Conservation (phyloP, 2,888 invertebrate species). For the Troides oblongomaculatus region DNA sequence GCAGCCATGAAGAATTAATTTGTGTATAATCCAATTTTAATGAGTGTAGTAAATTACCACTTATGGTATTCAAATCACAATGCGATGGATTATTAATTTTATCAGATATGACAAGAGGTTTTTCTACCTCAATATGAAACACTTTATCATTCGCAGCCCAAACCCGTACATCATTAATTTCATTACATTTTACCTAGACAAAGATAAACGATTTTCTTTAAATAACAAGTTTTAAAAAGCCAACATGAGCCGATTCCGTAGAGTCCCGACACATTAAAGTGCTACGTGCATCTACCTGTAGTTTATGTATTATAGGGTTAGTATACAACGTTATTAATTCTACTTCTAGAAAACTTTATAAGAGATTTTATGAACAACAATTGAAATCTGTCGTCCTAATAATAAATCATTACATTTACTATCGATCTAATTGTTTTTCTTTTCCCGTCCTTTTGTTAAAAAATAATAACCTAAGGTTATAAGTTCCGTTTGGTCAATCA, state of each 20-base stretch:
- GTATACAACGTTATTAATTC: too few species aligned
- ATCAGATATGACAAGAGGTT: slow-evolving; percentile 52
- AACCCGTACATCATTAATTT: slow-evolving; percentile 52
- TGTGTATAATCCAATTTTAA: slow-evolving; percentile 55
- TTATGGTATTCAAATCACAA: slow-evolving; percentile 49
- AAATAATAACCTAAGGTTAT: too few species aligned
- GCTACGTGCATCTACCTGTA: too few species aligned
- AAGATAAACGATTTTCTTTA: neutral
- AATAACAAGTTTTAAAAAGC: neutral
- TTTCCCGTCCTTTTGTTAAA: too few species aligned
- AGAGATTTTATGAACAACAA: too few species aligned
- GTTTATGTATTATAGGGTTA: too few species aligned
- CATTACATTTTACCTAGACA: slow-evolving; percentile 50
- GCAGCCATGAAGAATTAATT: slow-evolving; percentile 64
- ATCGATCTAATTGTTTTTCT: too few species aligned
- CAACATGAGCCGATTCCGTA: neutral
- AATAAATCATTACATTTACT: too few species aligned
- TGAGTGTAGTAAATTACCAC: slow-evolving; percentile 43
- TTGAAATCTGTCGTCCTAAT: too few species aligned
- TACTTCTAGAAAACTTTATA: too few species aligned
- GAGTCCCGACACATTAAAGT: too few species aligned
- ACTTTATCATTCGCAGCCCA: slow-evolving; percentile 65
- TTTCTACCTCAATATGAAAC: slow-evolving; percentile 60
- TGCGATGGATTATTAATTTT: slow-evolving; percentile 33
- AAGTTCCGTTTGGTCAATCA: too few species aligned